Evolutionary conservation across 2,888 invertebrate genomes (phyloP), one percentile per base, ranked within the genome.

Genomic region (Folsomia candida): DNA sequence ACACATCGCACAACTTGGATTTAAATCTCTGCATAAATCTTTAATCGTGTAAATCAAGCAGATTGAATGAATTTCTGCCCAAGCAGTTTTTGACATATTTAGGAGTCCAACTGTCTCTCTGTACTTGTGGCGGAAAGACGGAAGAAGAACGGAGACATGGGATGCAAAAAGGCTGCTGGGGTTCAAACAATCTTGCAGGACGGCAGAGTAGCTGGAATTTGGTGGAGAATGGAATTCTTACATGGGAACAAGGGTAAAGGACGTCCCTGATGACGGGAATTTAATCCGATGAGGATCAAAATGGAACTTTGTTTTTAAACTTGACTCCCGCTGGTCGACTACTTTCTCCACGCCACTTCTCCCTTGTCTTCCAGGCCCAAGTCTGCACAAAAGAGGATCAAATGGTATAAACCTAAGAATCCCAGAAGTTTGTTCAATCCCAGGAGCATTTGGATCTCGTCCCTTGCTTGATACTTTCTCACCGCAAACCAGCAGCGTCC

Each of bases 271-370:
- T 70, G 72, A 64, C 63, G 69, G 71, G 72, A 73, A 73, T 75
- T 75, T 75, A 75, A 75, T 75, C 75, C 75, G 63, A 70, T 57
- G 69, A 75, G 75, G 75, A 75, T 75, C 75, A 75, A 73, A 73
- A 59, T 67, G 72, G 73, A 75, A 75, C 71, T 75, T 73, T 75
- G 75, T 75, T 75, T 75, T 73, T 72, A 75, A 75, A 75, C 75
- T 72, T 75, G 73, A 75, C 73, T 75, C 73, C 73, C 71, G 70
- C 69, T 73, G 70, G 67, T 68, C 65, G 68, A 65, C 69, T 69
- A 68, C 74, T 65, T 63, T 67, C 54, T 37, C 37, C 37, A 37
- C 37, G 37, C 37, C 14, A 37, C 37, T 37, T 14, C 37, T 37
- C 37, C 14, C 14, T 37, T 37, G 37, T 37, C 37, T 37, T 22